Evolutionary conservation across 1,140 invertebrate genomes (phyloP), one percentile per base, ranked within the genome.

Genomic region (Heliconius hermathena): DNA sequence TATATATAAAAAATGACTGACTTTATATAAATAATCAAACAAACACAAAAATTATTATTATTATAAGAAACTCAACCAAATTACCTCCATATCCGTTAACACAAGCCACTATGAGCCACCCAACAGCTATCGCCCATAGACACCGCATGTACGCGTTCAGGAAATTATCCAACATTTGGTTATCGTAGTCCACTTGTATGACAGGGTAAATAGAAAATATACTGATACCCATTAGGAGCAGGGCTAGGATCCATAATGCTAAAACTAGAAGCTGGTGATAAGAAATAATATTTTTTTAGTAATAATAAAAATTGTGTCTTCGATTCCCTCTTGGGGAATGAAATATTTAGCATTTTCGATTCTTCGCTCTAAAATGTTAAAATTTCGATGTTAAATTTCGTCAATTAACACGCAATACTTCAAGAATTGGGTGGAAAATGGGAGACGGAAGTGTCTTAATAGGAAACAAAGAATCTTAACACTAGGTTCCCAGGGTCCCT

Each of bases 41-140:
- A 57, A 57, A 57, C 54, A 57, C 5, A n/a, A n/a, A 57, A 26
- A 26, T 1, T 60, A 22, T 60, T 66, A 26, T 13, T 66, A 29
- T 66, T n/a, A n/a, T 22, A 36, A 72, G 13, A 71, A 73, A 33
- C 38, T 8, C n/a, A 78, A 29, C 71, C 2, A 57, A 76, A 29
- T 70, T 83, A 89, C 88, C 89, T 84, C 81, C 81, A 73, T 86
- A 88, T 20, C 85, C 88, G 41, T 89, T 83, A 13, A 77, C 74
- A 66, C 86, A 90, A 5, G 87, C 87, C 54, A 90, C 60, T 26
- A 89, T 84, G 11, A 89, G 33, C 85, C 88, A 89, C 13, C 84
- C 83, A 18, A 90, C 52, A 6, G 74, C 82, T 1, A 81, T 22
- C 18, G 84, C 83, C 85, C 88, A 90, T 36, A 78, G 57, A 3